Evolutionary conservation across 2,113 vertebrate genomes (phyloP), one percentile per base, ranked within the genome.

Genomic region (Pogona vitticeps): DNA sequence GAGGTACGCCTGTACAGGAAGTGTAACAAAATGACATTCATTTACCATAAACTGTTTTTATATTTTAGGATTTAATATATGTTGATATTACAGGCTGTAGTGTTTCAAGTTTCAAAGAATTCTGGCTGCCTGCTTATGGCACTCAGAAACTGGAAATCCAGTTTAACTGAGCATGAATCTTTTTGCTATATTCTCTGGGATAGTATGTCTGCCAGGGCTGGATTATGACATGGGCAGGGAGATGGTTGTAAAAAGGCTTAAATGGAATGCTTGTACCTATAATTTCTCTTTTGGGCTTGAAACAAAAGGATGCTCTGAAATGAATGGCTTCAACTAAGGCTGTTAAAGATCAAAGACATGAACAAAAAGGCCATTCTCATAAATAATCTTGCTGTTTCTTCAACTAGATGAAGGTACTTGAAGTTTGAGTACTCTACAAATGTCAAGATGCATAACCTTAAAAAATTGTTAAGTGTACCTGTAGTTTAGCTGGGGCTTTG

Each of bases 221-320:
- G 31, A 81, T 75, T 81, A 38, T 81, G 15, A 38, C 58, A 81
- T 28, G n/a, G 40, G 70, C n/a, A 38, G 26, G 18, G 58, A 84
- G 28, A n/a, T 58, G 23, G 31, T 14, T 86, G 36, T 52, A 67
- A 82, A 87, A 81, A 38, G 59, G 15, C 33, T 67, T 6, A 77
- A 52, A 68, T 84, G 28, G 63, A 59, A 36, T 67, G 36, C 13
- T 31, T 38, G 23, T 31, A 76, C 42, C 21, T 86, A 67, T 33
- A 80, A 28, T 71, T 36, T 78, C 33, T 59, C 13, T 61, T 65
- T 67, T 61, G 52, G 59, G 33, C 42, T 63, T 87, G 3, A 76
- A 67, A n/a, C 81, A 56, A 82, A 76, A 82, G 58, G 61, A 56
- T 31, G 81, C 59, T 36, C 38, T 76, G 40, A 82, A 82, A 81